Evolutionary conservation across 2,888 invertebrate species (phyloP).

Genomic region (Drosophila silvestris): DNA sequence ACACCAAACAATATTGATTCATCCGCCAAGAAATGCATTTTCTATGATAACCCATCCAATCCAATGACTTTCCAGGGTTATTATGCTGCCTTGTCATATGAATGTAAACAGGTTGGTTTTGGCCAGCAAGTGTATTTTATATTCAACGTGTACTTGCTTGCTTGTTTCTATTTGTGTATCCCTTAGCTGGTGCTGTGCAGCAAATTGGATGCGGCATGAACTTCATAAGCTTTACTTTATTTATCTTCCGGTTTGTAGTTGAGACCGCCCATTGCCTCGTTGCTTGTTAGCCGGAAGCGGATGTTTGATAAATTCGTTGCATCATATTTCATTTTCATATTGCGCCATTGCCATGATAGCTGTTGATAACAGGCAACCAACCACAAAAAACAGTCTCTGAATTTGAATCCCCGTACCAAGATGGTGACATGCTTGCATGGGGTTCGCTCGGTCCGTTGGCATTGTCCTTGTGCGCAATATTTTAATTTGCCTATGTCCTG

Average conservation of each 20-base stretch:
- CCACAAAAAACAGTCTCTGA: conserved; percentile 9
- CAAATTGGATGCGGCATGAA: conserved; percentile 39
- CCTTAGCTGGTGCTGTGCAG: conserved; percentile 9
- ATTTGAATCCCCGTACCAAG: neutral
- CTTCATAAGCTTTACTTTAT: conserved; percentile 35
- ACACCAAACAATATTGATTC: neutral
- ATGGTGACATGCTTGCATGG: neutral
- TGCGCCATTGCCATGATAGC: conserved; percentile 56
- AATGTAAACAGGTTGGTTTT: neutral
- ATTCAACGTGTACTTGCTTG: neutral
- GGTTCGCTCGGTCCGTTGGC: neutral
- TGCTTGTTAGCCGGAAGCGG: conserved; percentile 63
- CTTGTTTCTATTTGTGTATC: conserved; percentile 11
- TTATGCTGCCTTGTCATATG: neutral
- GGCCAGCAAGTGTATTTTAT: neutral
- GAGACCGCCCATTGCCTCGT: conserved; percentile 4
- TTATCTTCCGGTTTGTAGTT: conserved; percentile 37
- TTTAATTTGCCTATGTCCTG: conserved; percentile 47
- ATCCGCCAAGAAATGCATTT: neutral
- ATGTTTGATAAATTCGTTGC: conserved; percentile 72
- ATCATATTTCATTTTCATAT: conserved; percentile 55
- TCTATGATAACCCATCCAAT: neutral
- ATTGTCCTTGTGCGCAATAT: conserved; percentile 36
- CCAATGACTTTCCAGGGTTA: neutral
- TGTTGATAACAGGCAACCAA: conserved; percentile 49